Conservation (phyloP, 2,888 invertebrate species). For the Calliopum simillimum region DNA sequence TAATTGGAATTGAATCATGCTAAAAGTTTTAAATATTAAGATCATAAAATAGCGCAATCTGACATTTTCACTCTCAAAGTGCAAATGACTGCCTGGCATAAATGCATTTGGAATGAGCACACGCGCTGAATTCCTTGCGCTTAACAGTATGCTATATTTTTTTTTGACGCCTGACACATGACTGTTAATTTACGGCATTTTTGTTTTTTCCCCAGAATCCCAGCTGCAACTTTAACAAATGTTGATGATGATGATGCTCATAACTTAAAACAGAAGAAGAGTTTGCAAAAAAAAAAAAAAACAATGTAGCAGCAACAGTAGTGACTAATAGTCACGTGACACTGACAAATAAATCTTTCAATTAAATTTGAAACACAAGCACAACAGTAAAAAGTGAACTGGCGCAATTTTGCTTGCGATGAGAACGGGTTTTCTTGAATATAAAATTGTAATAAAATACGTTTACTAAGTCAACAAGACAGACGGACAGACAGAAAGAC, state of each 20-base stretch:
- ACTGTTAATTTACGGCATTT: too few relatives aligned
- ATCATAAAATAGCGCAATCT: too few relatives aligned
- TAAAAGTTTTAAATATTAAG: too few relatives aligned
- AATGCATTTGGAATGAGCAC: too few relatives aligned
- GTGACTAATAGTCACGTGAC: slow-evolving; percentile 18
- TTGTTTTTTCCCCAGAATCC: too few relatives aligned
- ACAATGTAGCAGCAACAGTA: background rate
- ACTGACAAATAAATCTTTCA: slow-evolving; percentile 31
- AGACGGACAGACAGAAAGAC: background rate
- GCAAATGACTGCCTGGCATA: too few relatives aligned
- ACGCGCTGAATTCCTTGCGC: too few relatives aligned
- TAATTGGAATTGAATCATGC: too few relatives aligned
- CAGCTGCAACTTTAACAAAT: background rate
- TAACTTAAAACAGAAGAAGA: background rate
- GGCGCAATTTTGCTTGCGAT: background rate
- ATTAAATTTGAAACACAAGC: background rate
- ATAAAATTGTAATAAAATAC: background rate
- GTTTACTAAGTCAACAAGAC: background rate
- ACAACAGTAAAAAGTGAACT: background rate
- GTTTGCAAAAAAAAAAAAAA: background rate
- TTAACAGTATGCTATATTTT: too few relatives aligned
- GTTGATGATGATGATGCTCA: background rate
- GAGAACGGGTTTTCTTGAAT: too few relatives aligned
- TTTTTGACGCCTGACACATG: too few relatives aligned
- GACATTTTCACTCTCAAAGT: too few relatives aligned